Evolutionary conservation across 2,797 vertebrate genomes (phyloP), one percentile per base, ranked within the genome.

Genomic region (Momotus momota): DNA sequence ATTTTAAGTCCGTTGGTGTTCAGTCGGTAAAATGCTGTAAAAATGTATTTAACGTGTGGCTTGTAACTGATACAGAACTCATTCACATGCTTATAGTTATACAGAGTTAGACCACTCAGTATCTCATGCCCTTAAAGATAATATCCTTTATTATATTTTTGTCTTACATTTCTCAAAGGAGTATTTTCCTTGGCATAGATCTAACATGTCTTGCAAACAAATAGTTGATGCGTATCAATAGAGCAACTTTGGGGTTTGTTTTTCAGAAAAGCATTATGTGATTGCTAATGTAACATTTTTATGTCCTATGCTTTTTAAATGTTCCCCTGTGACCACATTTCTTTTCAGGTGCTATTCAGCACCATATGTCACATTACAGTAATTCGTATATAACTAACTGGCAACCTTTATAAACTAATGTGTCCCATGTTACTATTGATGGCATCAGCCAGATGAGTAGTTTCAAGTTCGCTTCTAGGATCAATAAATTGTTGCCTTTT

Each of bases 381-480:
- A 97, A 96, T 95, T 95, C 33, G 9, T 64, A 66, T 55, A 92
- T 86, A 96, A 96, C 81, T 93, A 93, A 95, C 87, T 54, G 87
- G 43, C 86, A 97, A 73, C 33, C 51, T 93, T 69, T 90, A 69
- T 94, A 90, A 90, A 31, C 90, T 79, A 91, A 93, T 67, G 45
- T 98, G 82, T 81, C 96, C 69, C 93, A 61, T 65, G 61, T 97
- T 90, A 92, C 91, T 60, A 64, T 94, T 94, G 96, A 97, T 81
- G 96, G 95, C 77, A 95, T 96, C 71, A 96, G 82, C 43, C 89
- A 96, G 89, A 93, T 95, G 81, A 96, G 67, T 84, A 94, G 58
- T 86, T 95, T 97, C 79, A 98, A 97, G 96, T 90, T 93, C 48
- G 51, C 93, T 91, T 95, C 94, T 93, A 97, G 93, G 69, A 96